A percentile compares a stretch with the other conserved stretches of the same genome.
Evolutionary conservation across 1,140 invertebrate species (phyloP).

Genomic region (Drosophila nannoptera): DNA sequence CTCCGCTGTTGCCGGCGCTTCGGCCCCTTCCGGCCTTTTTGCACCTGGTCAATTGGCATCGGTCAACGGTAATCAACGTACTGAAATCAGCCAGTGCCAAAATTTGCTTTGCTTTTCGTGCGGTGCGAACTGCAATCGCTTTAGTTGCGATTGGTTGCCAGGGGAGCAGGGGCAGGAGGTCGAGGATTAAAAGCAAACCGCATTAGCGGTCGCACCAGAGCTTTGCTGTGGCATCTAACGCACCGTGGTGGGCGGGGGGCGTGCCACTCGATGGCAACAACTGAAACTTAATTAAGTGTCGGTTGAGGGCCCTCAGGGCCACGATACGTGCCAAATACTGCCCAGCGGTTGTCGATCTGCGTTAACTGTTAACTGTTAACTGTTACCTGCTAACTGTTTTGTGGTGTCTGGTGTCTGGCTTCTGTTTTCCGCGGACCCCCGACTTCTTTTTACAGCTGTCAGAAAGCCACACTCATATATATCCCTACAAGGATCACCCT

Average conservation of each 20-base stretch:
- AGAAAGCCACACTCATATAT: no score
- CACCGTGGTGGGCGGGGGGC: background rate
- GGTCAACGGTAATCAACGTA: constrained; percentile 53
- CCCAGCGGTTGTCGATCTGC: constrained; percentile 47
- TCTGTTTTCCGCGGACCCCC: constrained; percentile 36
- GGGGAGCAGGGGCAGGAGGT: background rate
- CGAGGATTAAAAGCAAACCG: constrained; percentile 38
- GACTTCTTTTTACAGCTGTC: constrained; percentile 30
- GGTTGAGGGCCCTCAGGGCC: constrained; percentile 21
- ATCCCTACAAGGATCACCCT: background rate
- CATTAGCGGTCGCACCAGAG: constrained; percentile 57
- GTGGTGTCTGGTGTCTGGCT: constrained; percentile 37
- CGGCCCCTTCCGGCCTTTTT: background rate
- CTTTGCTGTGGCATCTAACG: constrained; percentile 53
- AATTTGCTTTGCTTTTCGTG: constrained; percentile 35
- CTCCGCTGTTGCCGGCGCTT: constrained; percentile 1
- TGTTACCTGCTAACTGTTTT: constrained; percentile 46
- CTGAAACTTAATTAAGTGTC: constrained; percentile 72
- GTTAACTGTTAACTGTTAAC: constrained; percentile 45
- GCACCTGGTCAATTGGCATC: constrained; percentile 10
- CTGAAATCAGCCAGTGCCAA: constrained; percentile 53
- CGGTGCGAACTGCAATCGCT: constrained; percentile 7
- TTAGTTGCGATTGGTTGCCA: background rate
- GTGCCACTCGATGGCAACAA: constrained; percentile 2
- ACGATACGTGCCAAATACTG: constrained; percentile 37